phyloP scores from a whole-genome alignment of 2,888 invertebrate genomes.

The Temnothorax rugatulus region DNA sequence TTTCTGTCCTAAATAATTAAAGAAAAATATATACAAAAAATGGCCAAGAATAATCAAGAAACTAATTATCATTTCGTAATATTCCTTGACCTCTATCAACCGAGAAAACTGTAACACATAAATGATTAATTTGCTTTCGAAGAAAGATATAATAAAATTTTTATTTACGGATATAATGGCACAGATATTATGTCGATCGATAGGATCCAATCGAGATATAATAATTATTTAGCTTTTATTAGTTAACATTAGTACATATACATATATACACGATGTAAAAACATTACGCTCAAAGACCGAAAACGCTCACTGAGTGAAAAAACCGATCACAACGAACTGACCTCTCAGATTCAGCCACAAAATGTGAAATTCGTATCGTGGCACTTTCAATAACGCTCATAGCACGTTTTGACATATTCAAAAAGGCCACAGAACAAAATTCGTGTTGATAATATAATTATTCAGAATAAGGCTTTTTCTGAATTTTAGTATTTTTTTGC shows the following conservation, averaged over 20 bases:
- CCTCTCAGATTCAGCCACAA: no score
- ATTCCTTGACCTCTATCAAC: not conserved
- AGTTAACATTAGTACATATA: not conserved
- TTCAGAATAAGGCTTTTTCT: no score
- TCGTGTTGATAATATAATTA: no score
- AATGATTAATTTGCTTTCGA: not conserved
- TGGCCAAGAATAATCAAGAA: not conserved
- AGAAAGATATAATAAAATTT: not conserved
- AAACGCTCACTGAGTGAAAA: no score
- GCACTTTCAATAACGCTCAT: no score
- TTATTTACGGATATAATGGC: not conserved
- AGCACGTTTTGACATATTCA: no score
- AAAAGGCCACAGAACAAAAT: no score
- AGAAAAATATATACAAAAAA: conserved; percentile 29
- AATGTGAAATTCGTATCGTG: no score
- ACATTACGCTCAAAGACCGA: no score
- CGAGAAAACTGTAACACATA: conserved; percentile 30
- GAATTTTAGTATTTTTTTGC: no score
- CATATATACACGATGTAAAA: not conserved
- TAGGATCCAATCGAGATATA: not conserved
- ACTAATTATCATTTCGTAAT: conserved; percentile 10
- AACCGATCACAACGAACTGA: no score
- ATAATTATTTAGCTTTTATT: not conserved
- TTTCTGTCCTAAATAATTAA: conserved; percentile 33
- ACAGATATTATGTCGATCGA: no score